A percentile compares a stretch with the other conserved stretches of the same genome.
Conservation (phyloP, 2,113 vertebrate species). For the Echinops telfairi region DNA sequence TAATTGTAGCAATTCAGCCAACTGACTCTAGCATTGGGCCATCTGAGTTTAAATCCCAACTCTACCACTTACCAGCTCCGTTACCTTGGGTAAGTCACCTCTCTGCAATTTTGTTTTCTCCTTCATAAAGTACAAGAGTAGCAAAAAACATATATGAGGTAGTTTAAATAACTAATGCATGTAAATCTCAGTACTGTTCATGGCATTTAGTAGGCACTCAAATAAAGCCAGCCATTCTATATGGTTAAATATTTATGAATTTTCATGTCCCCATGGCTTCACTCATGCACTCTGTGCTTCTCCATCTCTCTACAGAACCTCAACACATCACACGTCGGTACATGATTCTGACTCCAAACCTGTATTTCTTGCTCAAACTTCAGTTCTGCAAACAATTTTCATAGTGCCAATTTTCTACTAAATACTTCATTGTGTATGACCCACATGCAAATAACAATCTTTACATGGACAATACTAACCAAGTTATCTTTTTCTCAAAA, state of each 20-base stretch:
- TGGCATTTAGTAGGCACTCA: background rate
- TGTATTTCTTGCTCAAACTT: background rate
- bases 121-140: background rate
- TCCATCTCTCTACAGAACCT: background rate
- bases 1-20: background rate
- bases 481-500: background rate
- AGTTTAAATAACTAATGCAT: constrained; percentile 6
- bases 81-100: background rate
- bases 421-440: background rate
- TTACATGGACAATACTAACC: background rate
- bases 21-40: background rate
- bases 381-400: background rate
- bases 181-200: background rate
- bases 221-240: background rate
- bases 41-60: background rate
- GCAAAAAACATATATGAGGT: background rate
- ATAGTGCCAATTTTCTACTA: background rate
- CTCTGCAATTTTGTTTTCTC: background rate
- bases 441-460: background rate
- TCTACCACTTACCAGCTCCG: background rate
- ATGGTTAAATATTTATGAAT: background rate
- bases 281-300: background rate
- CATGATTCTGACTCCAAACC: background rate
- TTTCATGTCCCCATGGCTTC: background rate
- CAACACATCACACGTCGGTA: background rate